Evolutionary conservation across 2,888 invertebrate genomes (phyloP).

Genomic region (Taphrorychus bicolor): DNA sequence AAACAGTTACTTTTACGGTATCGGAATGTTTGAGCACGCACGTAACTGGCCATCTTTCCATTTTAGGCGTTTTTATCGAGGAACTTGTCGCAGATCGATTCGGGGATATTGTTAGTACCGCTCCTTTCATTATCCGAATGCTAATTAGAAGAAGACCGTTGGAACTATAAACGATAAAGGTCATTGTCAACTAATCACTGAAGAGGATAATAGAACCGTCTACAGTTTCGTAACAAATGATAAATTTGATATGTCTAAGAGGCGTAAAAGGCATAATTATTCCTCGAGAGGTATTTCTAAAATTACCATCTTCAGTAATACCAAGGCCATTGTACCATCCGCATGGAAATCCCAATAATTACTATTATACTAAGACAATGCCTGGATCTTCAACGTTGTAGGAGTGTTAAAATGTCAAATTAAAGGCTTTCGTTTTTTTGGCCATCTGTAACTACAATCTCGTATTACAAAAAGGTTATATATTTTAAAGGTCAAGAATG

Average conservation of each 20-base stretch:
- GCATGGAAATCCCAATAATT: not conserved
- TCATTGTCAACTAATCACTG: too few relatives aligned
- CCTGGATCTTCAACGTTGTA: not conserved
- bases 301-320: not conserved
- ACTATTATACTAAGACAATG: not conserved
- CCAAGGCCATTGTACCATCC: not conserved
- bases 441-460: not conserved
- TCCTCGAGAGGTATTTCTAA: too few relatives aligned
- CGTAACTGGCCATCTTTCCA: constrained; percentile 22
- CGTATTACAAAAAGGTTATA: not conserved
- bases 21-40: constrained; percentile 18
- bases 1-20: constrained; percentile 39
- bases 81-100: constrained; percentile 22
- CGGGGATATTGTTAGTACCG: constrained; percentile 21
- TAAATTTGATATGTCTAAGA: too few relatives aligned
- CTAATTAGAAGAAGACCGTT: constrained; percentile 1
- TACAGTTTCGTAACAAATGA: too few relatives aligned
- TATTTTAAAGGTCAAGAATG: too few relatives aligned
- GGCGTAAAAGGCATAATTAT: too few relatives aligned
- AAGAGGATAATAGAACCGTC: too few relatives aligned
- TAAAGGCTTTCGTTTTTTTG: not conserved
- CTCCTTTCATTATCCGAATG: constrained; percentile 6
- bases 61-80: constrained; percentile 24
- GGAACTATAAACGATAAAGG: too few relatives aligned
- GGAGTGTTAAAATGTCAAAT: not conserved